Base-by-base conservation (phyloP, 30 jellyfish, hydroid and myxozoan genomes). In the Hydractinia echinata region DNA sequence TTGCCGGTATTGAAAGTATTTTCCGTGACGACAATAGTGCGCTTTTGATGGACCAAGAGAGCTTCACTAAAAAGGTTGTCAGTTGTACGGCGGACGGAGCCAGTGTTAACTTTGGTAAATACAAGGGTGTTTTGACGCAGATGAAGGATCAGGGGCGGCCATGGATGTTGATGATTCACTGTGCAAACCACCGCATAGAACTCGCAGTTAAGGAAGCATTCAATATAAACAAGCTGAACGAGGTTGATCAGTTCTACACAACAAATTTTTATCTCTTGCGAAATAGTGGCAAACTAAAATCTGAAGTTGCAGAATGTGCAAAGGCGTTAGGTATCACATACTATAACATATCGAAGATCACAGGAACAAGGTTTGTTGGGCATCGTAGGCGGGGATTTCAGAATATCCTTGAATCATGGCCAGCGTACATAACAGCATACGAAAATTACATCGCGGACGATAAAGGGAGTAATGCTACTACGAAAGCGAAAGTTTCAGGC, bases 361-460 rank as follows among this genome's bases (percentile, higher is more conserved):
- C 67, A 30, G 86, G 88, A 44, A 81, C 88, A 16, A 71, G 88
- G 48, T 81, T 81, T 54, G 61, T 81, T 11, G 61, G 88, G 13
- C 86, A 81, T 52, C 18, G 86, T 52, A 79, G 86, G 76, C 77
- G 87, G 44, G 85, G 86, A n/a, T 68, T 81, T 54, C 53, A 81
- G 85, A 76, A 58, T 52, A 51, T 81, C 55, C n/a, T 81, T 20
- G 85, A 66, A 68, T 66, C 85, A 18, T 81, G 87, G 88, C 87
- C 88, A 67, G 88, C 88, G 21, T 81, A 66, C 85, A 66, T 81
- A 30, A 66, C 70, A 61, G 88, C 86, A 10, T 81, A 81, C 69
- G 88, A 81, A 54, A 81, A 81, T 68, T 73, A 66, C 54, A 49
- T 21, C 11, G 88, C 88, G 48, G 87, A 58, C 58, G 66, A 62